These are phyloP conservation scores for Syngnathus floridae DNA, from an alignment of 2,113 vertebrate genomes.

Conservation along the genomic window DNA sequence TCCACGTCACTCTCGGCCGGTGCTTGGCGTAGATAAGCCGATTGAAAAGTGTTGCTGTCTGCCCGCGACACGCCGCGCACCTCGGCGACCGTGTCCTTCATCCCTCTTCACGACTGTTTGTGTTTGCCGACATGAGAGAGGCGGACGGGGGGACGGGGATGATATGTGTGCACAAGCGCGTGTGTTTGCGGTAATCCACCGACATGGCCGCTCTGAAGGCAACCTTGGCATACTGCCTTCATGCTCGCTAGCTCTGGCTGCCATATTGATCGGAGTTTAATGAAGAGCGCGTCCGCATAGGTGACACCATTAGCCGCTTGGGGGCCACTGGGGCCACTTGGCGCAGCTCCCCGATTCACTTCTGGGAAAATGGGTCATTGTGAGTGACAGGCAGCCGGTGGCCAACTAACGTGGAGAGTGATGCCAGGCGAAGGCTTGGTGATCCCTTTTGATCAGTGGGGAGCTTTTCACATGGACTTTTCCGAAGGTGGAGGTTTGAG, in stretches of 20 bases:
- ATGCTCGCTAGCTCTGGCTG: slow-evolving; percentile 19
- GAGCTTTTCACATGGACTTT: slow-evolving; percentile 1
- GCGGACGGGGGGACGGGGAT: neutral
- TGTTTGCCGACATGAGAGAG: slow-evolving; percentile 8
- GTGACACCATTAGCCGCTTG: slow-evolving; percentile 64
- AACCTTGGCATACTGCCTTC: slow-evolving; percentile 26
- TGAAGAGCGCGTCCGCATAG: slow-evolving; percentile 64
- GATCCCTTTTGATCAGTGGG: slow-evolving; percentile 30
- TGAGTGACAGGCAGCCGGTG: slow-evolving; percentile 42
- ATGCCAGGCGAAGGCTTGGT: neutral
- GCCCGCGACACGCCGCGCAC: slow-evolving; percentile 24
- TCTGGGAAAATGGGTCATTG: slow-evolving; percentile 42
- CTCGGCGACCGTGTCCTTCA: slow-evolving; percentile 36
- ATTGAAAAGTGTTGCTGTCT: slow-evolving; percentile 37
- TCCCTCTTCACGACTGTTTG: slow-evolving; percentile 29
- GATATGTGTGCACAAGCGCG: neutral
- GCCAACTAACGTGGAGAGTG: slow-evolving; percentile 13
- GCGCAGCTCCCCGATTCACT: slow-evolving; percentile 23
- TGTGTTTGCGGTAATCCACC: neutral
- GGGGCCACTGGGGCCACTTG: slow-evolving; percentile 44
- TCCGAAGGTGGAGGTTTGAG: neutral
- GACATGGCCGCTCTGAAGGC: slow-evolving; percentile 1
- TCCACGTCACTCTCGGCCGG: slow-evolving; percentile 25
- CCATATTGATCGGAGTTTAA: slow-evolving; percentile 65
- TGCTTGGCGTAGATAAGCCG: slow-evolving; percentile 50